Percentiles rank a stretch among this genome's conserved stretches.
phyloP scores from a whole-genome alignment of 2,113 vertebrate genomes.

The Gobio gobio region DNA sequence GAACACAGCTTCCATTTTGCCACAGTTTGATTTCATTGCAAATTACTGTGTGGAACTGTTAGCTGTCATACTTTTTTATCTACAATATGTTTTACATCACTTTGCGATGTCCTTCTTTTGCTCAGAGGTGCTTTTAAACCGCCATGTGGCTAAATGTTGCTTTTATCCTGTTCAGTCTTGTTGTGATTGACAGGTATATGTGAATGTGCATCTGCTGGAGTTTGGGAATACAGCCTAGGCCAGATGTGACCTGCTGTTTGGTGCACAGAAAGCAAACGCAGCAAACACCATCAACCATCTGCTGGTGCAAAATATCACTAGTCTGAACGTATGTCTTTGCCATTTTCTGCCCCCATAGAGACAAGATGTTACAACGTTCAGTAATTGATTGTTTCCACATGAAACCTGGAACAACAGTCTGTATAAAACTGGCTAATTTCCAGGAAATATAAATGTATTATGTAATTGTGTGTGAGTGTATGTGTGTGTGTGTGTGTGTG shows the following conservation, averaged over 20 bases:
- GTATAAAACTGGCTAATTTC: slow-evolving; percentile 24
- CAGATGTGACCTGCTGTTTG: slow-evolving; percentile 84
- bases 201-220: slow-evolving; percentile 73
- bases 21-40: not conserved
- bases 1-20: not conserved
- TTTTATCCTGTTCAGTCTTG: slow-evolving; percentile 56
- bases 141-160: slow-evolving; percentile 63
- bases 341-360: slow-evolving; percentile 28
- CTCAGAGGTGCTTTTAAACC: slow-evolving; percentile 59
- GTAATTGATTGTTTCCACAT: slow-evolving; percentile 42
- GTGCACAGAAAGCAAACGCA: slow-evolving; percentile 73
- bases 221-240: slow-evolving; percentile 66
- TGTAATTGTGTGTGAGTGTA: not conserved
- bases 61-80: slow-evolving; percentile 34
- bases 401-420: slow-evolving; percentile 31
- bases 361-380: slow-evolving; percentile 9
- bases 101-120: slow-evolving; percentile 37
- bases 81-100: slow-evolving; percentile 47
- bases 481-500: not conserved
- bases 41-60: not conserved
- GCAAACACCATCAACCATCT: slow-evolving; percentile 81
- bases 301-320: slow-evolving; percentile 75
- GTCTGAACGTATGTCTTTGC: slow-evolving; percentile 69
- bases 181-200: slow-evolving; percentile 65
- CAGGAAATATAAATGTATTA: not conserved